A percentile compares a stretch with the other conserved stretches of the same genome.
phyloP scores from a whole-genome alignment of 2,113 vertebrate genomes.

The Aramus guarauna region DNA sequence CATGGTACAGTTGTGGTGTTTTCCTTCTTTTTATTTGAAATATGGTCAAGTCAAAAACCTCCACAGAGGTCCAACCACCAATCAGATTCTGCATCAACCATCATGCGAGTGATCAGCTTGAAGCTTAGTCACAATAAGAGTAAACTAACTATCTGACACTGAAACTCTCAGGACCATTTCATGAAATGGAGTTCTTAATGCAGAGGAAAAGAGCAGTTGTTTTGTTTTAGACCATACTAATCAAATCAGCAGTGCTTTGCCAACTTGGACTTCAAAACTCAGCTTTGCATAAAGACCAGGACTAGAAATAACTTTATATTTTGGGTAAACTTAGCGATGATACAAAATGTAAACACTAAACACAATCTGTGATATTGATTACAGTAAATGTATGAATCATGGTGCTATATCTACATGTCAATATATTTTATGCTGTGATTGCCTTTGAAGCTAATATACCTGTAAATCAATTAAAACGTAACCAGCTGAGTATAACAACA shows the following conservation, averaged over 20 bases:
- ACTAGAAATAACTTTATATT: slow-evolving; percentile 22
- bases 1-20: neutral
- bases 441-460: neutral
- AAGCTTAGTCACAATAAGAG: neutral
- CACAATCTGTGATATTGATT: slow-evolving; percentile 43
- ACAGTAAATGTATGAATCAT: slow-evolving; percentile 31
- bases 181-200: neutral
- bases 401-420: neutral
- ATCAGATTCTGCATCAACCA: neutral
- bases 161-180: neutral
- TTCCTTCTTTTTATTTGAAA: neutral
- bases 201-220: neutral
- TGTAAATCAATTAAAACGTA: slow-evolving; percentile 31
- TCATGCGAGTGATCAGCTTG: neutral
- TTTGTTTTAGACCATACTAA: neutral
- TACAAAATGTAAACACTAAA: slow-evolving; percentile 20
- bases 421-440: neutral
- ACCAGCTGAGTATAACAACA: neutral
- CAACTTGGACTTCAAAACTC: neutral
- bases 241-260: neutral
- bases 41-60: neutral
- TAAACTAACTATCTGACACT: neutral
- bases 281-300: neutral
- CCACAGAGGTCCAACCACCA: neutral
- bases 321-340: neutral